Percentiles rank a stretch among this genome's conserved stretches.
phyloP scores from a whole-genome alignment of 2,113 vertebrate species.

The Himantopus leucocephalus region DNA sequence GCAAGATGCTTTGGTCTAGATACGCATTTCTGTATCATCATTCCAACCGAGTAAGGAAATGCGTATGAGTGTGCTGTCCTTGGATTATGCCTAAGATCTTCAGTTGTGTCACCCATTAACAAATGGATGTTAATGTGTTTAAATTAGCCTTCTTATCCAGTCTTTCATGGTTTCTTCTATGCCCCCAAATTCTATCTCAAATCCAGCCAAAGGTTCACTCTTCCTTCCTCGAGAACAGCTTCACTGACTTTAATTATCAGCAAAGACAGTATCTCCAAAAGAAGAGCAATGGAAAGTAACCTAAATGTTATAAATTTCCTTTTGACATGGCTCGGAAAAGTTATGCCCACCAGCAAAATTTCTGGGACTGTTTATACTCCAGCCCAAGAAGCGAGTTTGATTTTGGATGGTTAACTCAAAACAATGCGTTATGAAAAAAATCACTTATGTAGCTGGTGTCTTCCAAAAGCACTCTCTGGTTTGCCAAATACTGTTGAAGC shows the following conservation, averaged over 20 bases:
- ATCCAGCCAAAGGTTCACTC: background rate
- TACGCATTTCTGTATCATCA: background rate
- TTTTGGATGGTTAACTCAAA: background rate
- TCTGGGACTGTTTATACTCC: background rate
- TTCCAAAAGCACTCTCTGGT: slow-evolving; percentile 1
- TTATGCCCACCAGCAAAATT: background rate
- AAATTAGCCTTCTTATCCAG: background rate
- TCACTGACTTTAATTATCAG: background rate
- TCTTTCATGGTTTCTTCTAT: background rate
- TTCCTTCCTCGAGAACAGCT: background rate
- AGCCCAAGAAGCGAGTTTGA: background rate
- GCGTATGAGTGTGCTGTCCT: background rate
- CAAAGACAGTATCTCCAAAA: background rate
- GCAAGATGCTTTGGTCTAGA: background rate
- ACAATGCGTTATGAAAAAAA: background rate
- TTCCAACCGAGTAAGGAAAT: background rate
- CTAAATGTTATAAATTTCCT: background rate
- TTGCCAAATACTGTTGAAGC: background rate
- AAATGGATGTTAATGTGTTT: background rate
- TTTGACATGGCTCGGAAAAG: background rate
- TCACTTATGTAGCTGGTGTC: background rate
- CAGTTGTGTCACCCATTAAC: background rate
- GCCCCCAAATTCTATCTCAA: background rate
- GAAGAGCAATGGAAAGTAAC: background rate
- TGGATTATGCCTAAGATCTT: background rate